Base-by-base conservation (phyloP, 1,140 invertebrate genomes). In the Cydia pomonella region DNA sequence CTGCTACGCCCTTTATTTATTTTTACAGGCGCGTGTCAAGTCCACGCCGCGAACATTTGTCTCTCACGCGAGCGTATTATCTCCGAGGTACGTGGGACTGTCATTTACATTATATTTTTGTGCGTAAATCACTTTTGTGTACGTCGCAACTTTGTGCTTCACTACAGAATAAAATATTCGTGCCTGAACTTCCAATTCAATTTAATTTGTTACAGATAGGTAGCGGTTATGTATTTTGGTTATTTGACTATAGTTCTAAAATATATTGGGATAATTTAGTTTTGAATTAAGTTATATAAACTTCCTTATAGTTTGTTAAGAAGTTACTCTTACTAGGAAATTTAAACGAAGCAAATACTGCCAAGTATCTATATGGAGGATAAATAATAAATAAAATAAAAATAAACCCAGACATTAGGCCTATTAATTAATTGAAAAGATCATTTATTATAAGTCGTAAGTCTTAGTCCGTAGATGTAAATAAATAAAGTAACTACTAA, bases 11-110 rank as follows among this genome's bases (percentile, higher is more conserved):
- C 76, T 84, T 83, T 84, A 84, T 84, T 84, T 84, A 84, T 84
- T 82, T 82, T 84, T 84, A 82, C 81, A 79, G 76, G 79, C 81
- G 75, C 79, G 73, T 80, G 83, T 84, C 83, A 82, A 82, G 81
- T 81, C 79, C 83, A 84, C 79, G 78, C 79, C 75, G 73, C 62
- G 76, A 79, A 76, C 80, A 80, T 84, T 84, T 84, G 79, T 84
- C 83, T 81, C 75, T 47, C 59, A 74, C 59, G 59, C 76, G 78
- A 79, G 75, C 73, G 77, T 79, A 82, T 79, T 82, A 81, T 82
- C 81, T 80, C 72, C 79, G 72, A 79, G 73, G 75, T 79, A 78
- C 75, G 75, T 79, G 76, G 63, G 78, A 76, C 79, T 79, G 80
- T 79, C 82, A 75, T 76, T 77, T 75, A 79, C 79, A 77, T 80